Evolutionary conservation across 1,140 invertebrate genomes (phyloP), one percentile per base, ranked within the genome.

Genomic region (Chymomyza costata): DNA sequence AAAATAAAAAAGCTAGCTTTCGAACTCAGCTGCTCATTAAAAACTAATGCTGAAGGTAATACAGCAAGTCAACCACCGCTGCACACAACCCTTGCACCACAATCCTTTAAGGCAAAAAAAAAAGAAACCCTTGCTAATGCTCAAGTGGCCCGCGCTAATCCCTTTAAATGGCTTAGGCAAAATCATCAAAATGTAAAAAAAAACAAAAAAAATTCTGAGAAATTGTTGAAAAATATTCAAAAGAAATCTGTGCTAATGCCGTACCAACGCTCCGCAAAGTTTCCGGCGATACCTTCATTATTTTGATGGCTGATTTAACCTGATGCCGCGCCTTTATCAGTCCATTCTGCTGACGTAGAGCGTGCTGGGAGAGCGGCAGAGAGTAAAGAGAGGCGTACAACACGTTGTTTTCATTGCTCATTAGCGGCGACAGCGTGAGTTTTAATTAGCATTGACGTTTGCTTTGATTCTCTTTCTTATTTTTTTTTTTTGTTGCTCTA

Each of bases 401-500:
- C 76, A 82, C 76, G 78, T 82, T 82, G 76, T 82, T 82, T 82
- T 82, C 76, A 82, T 82, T 82, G 76, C 70, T 82, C 76, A 82
- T 82, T 82, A 82, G 76, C 66, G 74, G 74, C 68, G 71, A 76
- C 71, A 71, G 71, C 71, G 74, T 73, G 74, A 78, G 74, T 78
- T 78, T 37, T 78, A 78, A 78, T 78, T 78, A 81, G 71, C 71
- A 78, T 61, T 70, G 71, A 78, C 71, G 73, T 67, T 56, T 50
- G 59, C 47, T 74, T 69, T 66, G 71, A 66, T 50, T 48, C 43
- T 46, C 35, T 45, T 54, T 57, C n/a, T n/a, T n/a, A n/a, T n/a
- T n/a, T n/a, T n/a, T n/a, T n/a, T n/a, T n/a, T n/a, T n/a, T n/a
- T n/a, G n/a, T n/a, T n/a, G n/a, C 44, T 64, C 56, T 64, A 39